A percentile compares a stretch with the other conserved stretches of the same genome.
These are phyloP conservation scores for Ibidorhyncha struthersii DNA, from an alignment of 2,113 vertebrate genomes.

Conservation along the genomic window DNA sequence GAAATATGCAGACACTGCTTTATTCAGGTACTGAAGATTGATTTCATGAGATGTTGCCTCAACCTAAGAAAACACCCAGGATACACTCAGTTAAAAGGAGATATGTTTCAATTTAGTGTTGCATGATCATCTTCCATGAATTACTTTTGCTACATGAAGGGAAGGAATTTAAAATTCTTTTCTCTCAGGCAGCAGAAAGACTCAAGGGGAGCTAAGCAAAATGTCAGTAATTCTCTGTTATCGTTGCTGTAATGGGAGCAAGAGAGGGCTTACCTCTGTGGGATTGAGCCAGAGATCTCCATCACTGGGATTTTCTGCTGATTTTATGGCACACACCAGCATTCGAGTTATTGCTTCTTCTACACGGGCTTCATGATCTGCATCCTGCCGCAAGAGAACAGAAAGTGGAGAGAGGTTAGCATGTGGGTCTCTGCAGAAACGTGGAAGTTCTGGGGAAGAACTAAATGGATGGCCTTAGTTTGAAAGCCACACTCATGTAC, in stretches of 20 bases:
- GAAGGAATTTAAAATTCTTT: not conserved
- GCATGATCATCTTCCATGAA: not conserved
- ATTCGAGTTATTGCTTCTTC: slow-evolving; percentile 88
- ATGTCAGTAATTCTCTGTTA: slow-evolving; percentile 33
- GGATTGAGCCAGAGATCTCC: slow-evolving; percentile 89
- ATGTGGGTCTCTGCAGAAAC: not conserved
- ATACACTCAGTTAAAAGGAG: not conserved
- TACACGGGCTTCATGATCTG: slow-evolving; percentile 85
- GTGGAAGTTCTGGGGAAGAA: not conserved
- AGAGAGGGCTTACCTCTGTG: slow-evolving; percentile 83
- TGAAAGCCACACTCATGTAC: not conserved
- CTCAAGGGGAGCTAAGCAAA: not conserved
- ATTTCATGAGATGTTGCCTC: slow-evolving; percentile 82
- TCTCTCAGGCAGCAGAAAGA: not conserved
- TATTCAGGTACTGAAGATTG: slow-evolving; percentile 87
- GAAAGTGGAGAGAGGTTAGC: not conserved
- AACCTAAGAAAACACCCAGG: slow-evolving; percentile 73
- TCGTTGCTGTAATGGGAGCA: not conserved
- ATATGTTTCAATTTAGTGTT: not conserved
- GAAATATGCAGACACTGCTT: slow-evolving; percentile 78
- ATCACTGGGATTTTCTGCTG: slow-evolving; percentile 70
- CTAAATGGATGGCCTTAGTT: not conserved
- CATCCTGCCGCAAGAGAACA: slow-evolving; percentile 76
- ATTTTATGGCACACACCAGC: slow-evolving; percentile 88
- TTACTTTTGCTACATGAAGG: not conserved